Base-by-base conservation (phyloP, 2,797 vertebrate genomes). In the Triplophysa yarkandensis region DNA sequence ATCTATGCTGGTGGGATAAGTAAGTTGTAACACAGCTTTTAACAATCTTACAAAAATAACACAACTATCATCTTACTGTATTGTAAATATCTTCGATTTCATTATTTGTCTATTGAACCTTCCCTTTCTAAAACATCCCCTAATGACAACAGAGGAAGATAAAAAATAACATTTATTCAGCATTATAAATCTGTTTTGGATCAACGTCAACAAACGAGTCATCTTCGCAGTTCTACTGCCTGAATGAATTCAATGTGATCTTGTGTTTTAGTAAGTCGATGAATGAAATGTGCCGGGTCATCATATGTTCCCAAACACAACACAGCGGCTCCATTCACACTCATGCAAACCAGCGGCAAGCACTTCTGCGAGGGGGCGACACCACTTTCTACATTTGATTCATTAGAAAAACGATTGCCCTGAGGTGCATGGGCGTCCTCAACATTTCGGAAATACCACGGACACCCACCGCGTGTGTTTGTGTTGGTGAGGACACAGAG, bases 361-460 rank as follows among this genome's bases (percentile, higher is more conserved):
- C 21, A 36, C 68, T 71, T 50, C 50, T 67, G 17, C 50, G 44
- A 62, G 58, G 69, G 17, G 58, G 58, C 32, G 8, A 54, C 28
- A 39, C 69, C 60, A 43, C 43, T 32, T 55, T 65, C 65, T 65
- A 32, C 55, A 61, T 39, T 75, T 67, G 62, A 58, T 66, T 78
- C 71, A 77, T 80, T 79, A 71, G 64, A 64, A 78, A 78, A 78
- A 77, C 72, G 67, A 74, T 78, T 68, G 66, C 55, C 78, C 71
- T 34, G 52, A 66, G 48, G 52, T 41, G 36, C 60, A 80, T 74
- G 60, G 77, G 67, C 69, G 80, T 80, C 77, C 28, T 77, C 76
- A 58, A 70, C 73, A 85, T 85, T 83, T 78, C 68, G 28, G 72
- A 81, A 78, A 85, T 85, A 71, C 77, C 77, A 81, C 8, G 17